Conservation (phyloP, 2,888 invertebrate species). For the Cephonodes hylas region DNA sequence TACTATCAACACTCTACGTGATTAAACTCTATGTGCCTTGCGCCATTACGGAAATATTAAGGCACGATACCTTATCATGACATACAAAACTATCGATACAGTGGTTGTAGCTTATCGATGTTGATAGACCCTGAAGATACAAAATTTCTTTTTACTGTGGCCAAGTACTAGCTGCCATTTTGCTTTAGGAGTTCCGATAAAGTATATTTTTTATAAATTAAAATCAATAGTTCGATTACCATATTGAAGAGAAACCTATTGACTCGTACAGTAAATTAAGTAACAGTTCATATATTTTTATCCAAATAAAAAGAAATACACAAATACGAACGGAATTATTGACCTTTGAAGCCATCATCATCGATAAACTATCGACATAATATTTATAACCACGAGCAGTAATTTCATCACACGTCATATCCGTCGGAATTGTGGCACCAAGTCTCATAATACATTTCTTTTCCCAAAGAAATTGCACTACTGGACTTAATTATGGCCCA, state of each 20-base stretch:
- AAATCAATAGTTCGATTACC: too few relatives aligned
- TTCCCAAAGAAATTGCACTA: background rate
- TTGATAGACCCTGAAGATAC: background rate
- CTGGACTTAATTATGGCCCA: background rate
- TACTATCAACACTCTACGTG: constrained; percentile 11
- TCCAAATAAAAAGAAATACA: too few relatives aligned
- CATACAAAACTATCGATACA: constrained; percentile 13
- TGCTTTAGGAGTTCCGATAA: too few relatives aligned
- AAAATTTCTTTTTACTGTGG: background rate
- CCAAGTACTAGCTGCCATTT: too few relatives aligned
- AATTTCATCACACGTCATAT: background rate
- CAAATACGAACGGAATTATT: too few relatives aligned
- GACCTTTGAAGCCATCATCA: background rate
- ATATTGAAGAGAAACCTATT: too few relatives aligned
- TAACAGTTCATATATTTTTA: too few relatives aligned
- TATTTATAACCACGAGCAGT: background rate
- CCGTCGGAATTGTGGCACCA: background rate
- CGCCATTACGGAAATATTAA: constrained; percentile 27
- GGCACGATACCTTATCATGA: constrained; percentile 30
- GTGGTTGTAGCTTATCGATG: constrained; percentile 1
- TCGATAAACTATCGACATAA: background rate
- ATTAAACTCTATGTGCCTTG: constrained; percentile 19
- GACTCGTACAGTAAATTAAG: too few relatives aligned
- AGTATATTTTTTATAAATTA: too few relatives aligned
- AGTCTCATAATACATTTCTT: background rate